These are phyloP conservation scores for Sussaba pulchella DNA, from an alignment of 2,888 invertebrate species.

Conservation along the genomic window DNA sequence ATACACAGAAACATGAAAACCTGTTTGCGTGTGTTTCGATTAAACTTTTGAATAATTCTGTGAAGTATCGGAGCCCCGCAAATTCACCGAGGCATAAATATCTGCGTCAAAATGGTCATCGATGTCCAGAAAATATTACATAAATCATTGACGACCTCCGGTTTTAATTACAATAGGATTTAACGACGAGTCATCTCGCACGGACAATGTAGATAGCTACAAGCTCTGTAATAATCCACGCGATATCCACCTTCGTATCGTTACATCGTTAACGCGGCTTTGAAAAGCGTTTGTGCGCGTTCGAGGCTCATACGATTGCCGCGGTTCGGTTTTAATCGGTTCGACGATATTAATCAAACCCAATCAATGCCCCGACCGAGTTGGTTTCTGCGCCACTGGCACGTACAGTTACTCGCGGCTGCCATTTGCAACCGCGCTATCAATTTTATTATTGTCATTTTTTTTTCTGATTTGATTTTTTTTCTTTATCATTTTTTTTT, in stretches of 20 bases:
- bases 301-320: conserved; percentile 41
- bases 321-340: conserved; percentile 59
- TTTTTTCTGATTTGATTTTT: too few species aligned
- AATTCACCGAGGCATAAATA: neutral
- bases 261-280: conserved; percentile 67
- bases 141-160: neutral
- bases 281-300: conserved; percentile 58
- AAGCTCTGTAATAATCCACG: conserved; percentile 51
- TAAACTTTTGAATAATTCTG: neutral
- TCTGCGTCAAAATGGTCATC: neutral
- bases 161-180: conserved; percentile 32
- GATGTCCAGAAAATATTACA: neutral
- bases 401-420: conserved; percentile 22
- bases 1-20: too few species aligned
- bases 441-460: too few species aligned
- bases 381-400: neutral
- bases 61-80: too few species aligned
- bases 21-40: too few species aligned
- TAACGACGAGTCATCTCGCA: conserved; percentile 8
- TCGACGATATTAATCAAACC: conserved; percentile 65
- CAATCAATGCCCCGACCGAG: conserved; percentile 58
- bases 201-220: conserved; percentile 17
- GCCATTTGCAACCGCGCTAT: conserved; percentile 33
- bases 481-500: conserved; percentile 18
- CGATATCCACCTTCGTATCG: conserved; percentile 20